A percentile compares a stretch with the other conserved stretches of the same genome.
Conservation (phyloP, 1,140 invertebrate species). For the Microplitis mediator region DNA sequence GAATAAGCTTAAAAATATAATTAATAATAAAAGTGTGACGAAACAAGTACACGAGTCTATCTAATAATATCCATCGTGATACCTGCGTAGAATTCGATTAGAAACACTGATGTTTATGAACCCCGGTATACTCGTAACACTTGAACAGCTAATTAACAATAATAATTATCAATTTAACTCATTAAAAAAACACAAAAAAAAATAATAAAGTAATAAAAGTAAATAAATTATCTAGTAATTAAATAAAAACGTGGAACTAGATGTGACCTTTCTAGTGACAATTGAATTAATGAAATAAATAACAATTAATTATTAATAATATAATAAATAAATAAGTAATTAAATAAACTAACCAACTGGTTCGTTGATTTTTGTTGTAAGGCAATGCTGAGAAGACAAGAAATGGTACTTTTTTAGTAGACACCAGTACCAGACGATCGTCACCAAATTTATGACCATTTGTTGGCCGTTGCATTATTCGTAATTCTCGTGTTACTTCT, state of each 20-base stretch:
- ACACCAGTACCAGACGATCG: slow-evolving; percentile 78
- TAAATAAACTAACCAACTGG: slow-evolving; percentile 65
- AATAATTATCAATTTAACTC: slow-evolving; percentile 13
- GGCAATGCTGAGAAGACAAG: slow-evolving; percentile 83
- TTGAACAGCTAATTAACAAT: slow-evolving; percentile 42
- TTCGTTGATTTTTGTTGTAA: slow-evolving; percentile 73
- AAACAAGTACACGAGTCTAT: slow-evolving; percentile 7
- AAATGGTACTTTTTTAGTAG: slow-evolving; percentile 75
- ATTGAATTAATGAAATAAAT: neutral
- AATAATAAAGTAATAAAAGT: neutral
- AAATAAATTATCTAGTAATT: too few relatives aligned
- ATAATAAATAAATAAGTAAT: neutral
- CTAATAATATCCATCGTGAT: slow-evolving; percentile 28
- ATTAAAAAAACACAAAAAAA: neutral
- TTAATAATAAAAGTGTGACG: neutral
- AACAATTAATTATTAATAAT: neutral
- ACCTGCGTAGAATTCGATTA: slow-evolving; percentile 47
- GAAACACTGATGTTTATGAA: slow-evolving; percentile 43
- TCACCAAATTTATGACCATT: slow-evolving; percentile 73
- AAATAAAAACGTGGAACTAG: neutral
- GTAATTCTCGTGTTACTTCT: slow-evolving; percentile 55
- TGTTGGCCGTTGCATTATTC: slow-evolving; percentile 60
- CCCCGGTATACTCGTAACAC: slow-evolving; percentile 38
- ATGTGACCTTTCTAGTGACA: neutral
- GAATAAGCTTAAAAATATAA: too few relatives aligned